Evolutionary conservation across 2,797 vertebrate genomes (phyloP).

Genomic region (Bovichtus variegatus): DNA sequence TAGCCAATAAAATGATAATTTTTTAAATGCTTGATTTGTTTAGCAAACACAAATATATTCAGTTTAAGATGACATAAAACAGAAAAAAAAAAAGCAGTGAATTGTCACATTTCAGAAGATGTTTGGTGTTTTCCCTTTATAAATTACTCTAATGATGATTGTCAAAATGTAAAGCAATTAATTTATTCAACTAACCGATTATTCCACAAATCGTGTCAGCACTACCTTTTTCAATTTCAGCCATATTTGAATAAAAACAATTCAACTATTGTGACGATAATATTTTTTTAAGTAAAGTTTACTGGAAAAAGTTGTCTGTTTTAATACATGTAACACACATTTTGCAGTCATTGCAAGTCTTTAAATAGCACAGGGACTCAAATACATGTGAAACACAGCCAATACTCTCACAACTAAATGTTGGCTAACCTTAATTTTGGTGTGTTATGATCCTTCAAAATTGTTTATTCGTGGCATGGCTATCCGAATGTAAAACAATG

Average conservation of each 20-base stretch:
- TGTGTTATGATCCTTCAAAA: constrained; percentile 24
- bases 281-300: neutral
- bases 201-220: neutral
- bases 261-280: neutral
- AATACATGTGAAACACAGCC: constrained; percentile 10
- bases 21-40: neutral
- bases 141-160: too few relatives aligned
- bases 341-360: neutral
- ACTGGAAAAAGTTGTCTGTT: neutral
- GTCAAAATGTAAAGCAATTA: too few relatives aligned
- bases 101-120: neutral
- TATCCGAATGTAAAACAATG: constrained; percentile 23
- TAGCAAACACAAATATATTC: neutral
- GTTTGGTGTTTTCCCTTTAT: too few relatives aligned
- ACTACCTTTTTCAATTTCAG: neutral
- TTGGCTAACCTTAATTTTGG: constrained; percentile 7
- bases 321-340: neutral
- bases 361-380: constrained; percentile 14
- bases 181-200: neutral
- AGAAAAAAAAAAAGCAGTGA: neutral
- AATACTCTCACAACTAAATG: neutral
- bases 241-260: neutral
- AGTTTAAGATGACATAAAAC: neutral
- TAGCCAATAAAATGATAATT: too few relatives aligned
- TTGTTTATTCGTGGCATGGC: neutral